phyloP scores from a whole-genome alignment of 2,888 invertebrate species.

The Anoplius nigerrimus region DNA sequence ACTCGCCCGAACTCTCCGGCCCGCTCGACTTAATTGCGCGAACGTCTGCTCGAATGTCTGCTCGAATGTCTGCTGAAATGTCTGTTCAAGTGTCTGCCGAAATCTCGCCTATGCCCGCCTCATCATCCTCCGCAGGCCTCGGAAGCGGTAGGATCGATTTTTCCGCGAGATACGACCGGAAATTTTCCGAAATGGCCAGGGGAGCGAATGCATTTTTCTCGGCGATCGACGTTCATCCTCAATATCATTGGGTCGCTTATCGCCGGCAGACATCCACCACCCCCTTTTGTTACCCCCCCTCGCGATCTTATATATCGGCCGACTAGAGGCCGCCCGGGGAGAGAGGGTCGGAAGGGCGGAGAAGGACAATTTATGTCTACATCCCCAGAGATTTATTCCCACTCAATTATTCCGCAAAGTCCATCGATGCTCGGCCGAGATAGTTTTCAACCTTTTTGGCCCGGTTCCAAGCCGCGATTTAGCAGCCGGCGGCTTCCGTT shows the following conservation, averaged over 20 bases:
- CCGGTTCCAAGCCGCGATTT: slow-evolving; percentile 21
- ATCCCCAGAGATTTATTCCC: slow-evolving; percentile 24
- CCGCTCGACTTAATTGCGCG: not conserved
- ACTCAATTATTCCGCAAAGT: slow-evolving; percentile 41
- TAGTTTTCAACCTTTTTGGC: slow-evolving; percentile 27
- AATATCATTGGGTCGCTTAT: not conserved
- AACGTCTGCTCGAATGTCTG: not conserved
- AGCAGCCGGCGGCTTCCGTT: slow-evolving; percentile 5
- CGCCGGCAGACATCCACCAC: not conserved
- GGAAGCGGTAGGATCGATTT: too few species aligned
- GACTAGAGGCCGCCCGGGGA: not conserved
- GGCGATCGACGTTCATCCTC: too few species aligned
- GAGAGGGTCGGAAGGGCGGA: too few species aligned
- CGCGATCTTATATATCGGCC: not conserved
- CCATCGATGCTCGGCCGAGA: slow-evolving; percentile 20
- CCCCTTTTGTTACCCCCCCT: not conserved
- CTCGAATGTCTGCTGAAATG: not conserved
- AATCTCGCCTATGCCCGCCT: too few species aligned
- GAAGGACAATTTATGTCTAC: not conserved
- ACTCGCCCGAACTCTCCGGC: too few species aligned
- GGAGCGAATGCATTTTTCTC: too few species aligned
- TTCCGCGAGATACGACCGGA: not conserved
- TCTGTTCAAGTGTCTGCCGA: not conserved
- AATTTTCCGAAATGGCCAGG: too few species aligned
- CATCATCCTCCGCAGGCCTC: too few species aligned